phyloP scores from a whole-genome alignment of 2,888 invertebrate species.

The Tenthredo mesomela region DNA sequence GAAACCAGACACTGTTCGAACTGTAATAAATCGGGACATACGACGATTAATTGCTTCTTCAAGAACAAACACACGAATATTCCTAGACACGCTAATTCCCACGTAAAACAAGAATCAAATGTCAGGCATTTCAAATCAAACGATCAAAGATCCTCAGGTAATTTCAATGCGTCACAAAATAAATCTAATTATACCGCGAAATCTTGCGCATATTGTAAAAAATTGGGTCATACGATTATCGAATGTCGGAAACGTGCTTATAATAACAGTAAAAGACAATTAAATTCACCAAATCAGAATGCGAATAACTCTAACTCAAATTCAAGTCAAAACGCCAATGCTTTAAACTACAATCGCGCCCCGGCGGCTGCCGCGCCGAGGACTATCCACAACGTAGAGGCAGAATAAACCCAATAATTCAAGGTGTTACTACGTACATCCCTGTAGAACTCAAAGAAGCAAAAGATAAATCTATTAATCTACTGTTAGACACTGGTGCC shows the following conservation, averaged over 20 bases:
- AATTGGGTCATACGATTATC: slow-evolving; percentile 49
- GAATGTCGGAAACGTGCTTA: slow-evolving; percentile 53
- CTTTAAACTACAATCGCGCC: slow-evolving; percentile 44
- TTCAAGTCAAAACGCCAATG: too few species aligned
- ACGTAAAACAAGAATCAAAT: background rate
- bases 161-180: background rate
- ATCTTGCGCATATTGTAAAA: slow-evolving; percentile 55
- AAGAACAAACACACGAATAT: background rate
- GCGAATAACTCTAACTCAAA: too few species aligned
- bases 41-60: slow-evolving; percentile 10
- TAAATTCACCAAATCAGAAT: too few species aligned
- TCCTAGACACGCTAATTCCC: background rate
- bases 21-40: slow-evolving; percentile 47
- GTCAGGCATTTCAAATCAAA: slow-evolving; percentile 5
- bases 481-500: slow-evolving; percentile 46
- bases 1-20: slow-evolving; percentile 48
- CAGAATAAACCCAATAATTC: slow-evolving; percentile 37
- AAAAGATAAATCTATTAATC: background rate
- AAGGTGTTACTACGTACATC: slow-evolving; percentile 46
- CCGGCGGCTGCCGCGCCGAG: slow-evolving; percentile 50
- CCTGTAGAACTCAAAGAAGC: slow-evolving; percentile 25
- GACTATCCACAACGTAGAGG: slow-evolving; percentile 35
- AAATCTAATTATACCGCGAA: background rate
- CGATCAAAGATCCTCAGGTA: background rate
- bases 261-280: background rate